Conservation (phyloP, 2,797 vertebrate genomes). For the Spinibarbus caldwelli region DNA sequence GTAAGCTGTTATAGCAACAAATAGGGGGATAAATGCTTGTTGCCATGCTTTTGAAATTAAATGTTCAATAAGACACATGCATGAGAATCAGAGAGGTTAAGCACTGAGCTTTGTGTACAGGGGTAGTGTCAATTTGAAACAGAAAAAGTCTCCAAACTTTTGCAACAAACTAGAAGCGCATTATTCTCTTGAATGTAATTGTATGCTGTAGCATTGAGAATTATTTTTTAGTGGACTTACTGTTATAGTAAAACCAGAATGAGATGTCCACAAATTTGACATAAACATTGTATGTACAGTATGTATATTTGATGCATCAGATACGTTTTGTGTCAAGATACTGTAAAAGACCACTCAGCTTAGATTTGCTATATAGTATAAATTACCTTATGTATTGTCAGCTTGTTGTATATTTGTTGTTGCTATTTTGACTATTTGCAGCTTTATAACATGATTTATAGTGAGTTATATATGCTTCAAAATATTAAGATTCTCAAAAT, state of each 20-base stretch:
- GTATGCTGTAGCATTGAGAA: not conserved
- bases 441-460: not conserved
- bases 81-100: not conserved
- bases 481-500: not conserved
- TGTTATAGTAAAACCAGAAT: not conserved
- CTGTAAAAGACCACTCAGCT: no score
- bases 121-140: not conserved
- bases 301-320: no score
- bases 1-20: not conserved
- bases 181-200: not conserved
- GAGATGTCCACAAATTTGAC: not conserved
- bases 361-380: no score
- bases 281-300: not conserved
- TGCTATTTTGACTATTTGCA: not conserved
- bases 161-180: not conserved
- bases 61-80: not conserved
- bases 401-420: not conserved
- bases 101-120: not conserved
- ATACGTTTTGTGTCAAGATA: no score
- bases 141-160: not conserved
- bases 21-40: not conserved
- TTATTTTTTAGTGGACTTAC: not conserved
- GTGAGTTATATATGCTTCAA: not conserved
- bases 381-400: not conserved
- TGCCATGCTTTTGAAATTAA: not conserved